Base-by-base conservation (phyloP, 1,140 invertebrate genomes). In the Vollenhovia emeryi region DNA sequence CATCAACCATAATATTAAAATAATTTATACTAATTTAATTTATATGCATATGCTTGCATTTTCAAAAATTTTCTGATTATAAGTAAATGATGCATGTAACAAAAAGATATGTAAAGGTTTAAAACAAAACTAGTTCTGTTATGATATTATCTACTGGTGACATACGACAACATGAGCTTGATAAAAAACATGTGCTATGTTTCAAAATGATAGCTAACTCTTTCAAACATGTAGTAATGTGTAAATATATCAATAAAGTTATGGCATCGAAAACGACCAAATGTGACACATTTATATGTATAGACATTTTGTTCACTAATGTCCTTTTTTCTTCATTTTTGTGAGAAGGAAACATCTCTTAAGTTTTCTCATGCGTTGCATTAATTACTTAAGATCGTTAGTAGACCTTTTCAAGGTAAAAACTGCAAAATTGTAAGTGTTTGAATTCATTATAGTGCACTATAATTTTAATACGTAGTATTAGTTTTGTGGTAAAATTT, bases 401-500 rank as follows among this genome's bases (percentile, higher is more conserved):
- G 27, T 50, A 33, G 7, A 33, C 4, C 2, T 33, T 21, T 78
- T 64, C 9, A 18, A 36, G 5, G 5, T 18, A 33, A 40, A 66
- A 18, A 33, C 24, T 18, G 5, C 3, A 64, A 78, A 62, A 76
- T 76, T 48, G n/a, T 0, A 15, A 48, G n/a, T 33, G 24, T 50
- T 13, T 21, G 1, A 15, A 24, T 13, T 21, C 11, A 21, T 5
- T 3, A 21, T 48, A 45, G 33, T 18, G 21, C 21, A 24, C 1
- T 50, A 8, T 36, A 33, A 40, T 6, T 50, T 15, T 36, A 33
- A 40, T 6, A 0, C 3, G 24, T 36, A 24, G 2, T 13, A 30
- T 43, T 24, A 76, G 40, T n/a, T n/a, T 15, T n/a, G 18, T 40
- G 5, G 27, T 50, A 78, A 48, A 78, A 78, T 78, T 78, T 66